These are phyloP conservation scores for Drosophila kokeensis DNA, from an alignment of 2,888 invertebrate species.

Conservation along the genomic window DNA sequence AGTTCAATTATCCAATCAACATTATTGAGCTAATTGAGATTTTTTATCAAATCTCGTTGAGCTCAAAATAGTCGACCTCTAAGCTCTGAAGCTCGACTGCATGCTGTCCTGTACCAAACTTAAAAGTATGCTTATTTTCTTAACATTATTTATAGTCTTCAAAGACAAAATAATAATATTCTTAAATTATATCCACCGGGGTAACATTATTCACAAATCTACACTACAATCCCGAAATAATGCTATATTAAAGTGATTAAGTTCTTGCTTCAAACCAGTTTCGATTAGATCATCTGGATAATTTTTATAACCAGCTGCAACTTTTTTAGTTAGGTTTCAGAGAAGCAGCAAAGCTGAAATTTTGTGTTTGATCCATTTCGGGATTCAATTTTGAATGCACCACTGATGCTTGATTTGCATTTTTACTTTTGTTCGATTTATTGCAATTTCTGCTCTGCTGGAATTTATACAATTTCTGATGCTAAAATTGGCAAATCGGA, in stretches of 20 bases:
- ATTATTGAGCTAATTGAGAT: background rate
- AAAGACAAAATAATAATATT: background rate
- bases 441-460: slow-evolving; percentile 60
- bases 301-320: background rate
- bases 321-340: background rate
- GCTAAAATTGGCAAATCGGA: slow-evolving; percentile 22
- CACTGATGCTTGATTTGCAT: slow-evolving; percentile 59
- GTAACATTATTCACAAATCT: background rate
- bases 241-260: background rate
- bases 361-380: background rate
- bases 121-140: background rate
- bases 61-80: background rate
- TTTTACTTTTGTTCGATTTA: slow-evolving; percentile 69
- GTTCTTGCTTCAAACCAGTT: background rate
- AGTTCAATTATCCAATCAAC: background rate
- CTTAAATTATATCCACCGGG: background rate
- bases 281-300: background rate
- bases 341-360: background rate
- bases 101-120: background rate
- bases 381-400: slow-evolving; percentile 29
- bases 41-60: slow-evolving; percentile 3
- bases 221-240: background rate
- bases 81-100: background rate
- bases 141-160: background rate
- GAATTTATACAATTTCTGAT: slow-evolving; percentile 53